Conservation (phyloP, 1,140 invertebrate species). For the Tetranychus urticae region DNA sequence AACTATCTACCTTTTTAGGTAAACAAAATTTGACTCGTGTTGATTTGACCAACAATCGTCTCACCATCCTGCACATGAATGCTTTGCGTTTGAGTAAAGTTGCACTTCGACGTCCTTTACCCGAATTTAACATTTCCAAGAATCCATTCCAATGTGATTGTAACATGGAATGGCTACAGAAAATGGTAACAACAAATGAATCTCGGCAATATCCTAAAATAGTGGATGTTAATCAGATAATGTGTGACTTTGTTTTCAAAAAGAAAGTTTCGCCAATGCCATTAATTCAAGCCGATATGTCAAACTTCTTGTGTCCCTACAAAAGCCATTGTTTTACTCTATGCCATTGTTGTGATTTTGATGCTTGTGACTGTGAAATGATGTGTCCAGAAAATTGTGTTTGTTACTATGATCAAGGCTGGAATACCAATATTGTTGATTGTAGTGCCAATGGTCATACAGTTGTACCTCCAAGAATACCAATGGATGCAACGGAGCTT, state of each 20-base stretch:
- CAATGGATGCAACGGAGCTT: conserved; percentile 78
- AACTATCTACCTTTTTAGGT: conserved; percentile 53
- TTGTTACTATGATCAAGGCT: conserved; percentile 62
- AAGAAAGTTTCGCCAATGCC: neutral
- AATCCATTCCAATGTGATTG: conserved; percentile 73
- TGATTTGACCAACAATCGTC: conserved; percentile 61
- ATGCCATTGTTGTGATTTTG: conserved; percentile 80
- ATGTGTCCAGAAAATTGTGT: conserved; percentile 70
- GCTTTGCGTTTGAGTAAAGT: conserved; percentile 33
- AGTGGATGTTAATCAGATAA: conserved; percentile 60
- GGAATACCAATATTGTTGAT: conserved; percentile 75
- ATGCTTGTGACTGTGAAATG: conserved; percentile 85
- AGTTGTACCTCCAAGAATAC: conserved; percentile 52
- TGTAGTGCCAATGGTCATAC: conserved; percentile 30
- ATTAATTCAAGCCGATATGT: conserved; percentile 39
- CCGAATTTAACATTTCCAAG: conserved; percentile 62
- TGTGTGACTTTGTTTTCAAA: conserved; percentile 30
- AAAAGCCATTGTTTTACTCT: conserved; percentile 73
- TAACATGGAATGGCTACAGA: conserved; percentile 64
- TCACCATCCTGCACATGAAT: conserved; percentile 52
- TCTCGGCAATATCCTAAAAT: conserved; percentile 53
- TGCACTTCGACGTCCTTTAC: conserved; percentile 25
- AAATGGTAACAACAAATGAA: conserved; percentile 29
- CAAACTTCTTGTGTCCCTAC: conserved; percentile 70
- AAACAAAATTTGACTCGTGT: conserved; percentile 56